Evolutionary conservation across 1,140 invertebrate genomes (phyloP).

Genomic region (Aethina tumida): DNA sequence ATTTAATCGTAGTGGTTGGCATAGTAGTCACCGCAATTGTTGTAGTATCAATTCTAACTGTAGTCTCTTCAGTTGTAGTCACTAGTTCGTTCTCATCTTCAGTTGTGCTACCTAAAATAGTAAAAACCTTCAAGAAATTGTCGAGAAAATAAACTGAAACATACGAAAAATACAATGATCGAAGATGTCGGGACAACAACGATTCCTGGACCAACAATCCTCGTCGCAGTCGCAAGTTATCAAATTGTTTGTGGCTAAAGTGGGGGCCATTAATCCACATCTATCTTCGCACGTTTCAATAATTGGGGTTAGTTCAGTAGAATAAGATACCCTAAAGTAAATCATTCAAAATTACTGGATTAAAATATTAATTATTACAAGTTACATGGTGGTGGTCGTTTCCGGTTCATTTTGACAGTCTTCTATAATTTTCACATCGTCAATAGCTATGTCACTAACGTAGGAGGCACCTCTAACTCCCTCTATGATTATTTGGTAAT

Average conservation of each 20-base stretch:
- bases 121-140: no score
- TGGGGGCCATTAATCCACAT: constrained; percentile 14
- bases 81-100: constrained; percentile 3
- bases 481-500: constrained; percentile 58
- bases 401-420: constrained; percentile 22
- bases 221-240: constrained; percentile 28
- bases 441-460: constrained; percentile 64
- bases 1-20: not conserved
- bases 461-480: constrained; percentile 53
- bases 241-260: constrained; percentile 3
- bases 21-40: not conserved
- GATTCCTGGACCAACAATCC: constrained; percentile 19
- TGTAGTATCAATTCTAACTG: constrained; percentile 1
- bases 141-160: not conserved
- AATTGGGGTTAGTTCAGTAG: constrained; percentile 16
- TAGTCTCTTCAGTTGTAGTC: not conserved
- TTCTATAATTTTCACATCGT: constrained; percentile 47
- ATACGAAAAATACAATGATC: constrained; percentile 22
- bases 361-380: constrained; percentile 6
- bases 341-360: not conserved
- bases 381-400: constrained; percentile 22
- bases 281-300: constrained; percentile 26
- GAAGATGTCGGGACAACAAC: constrained; percentile 29
- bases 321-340: constrained; percentile 8
- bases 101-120: not conserved